Conservation (phyloP, 2,113 vertebrate species). For the Bos javanicus region DNA sequence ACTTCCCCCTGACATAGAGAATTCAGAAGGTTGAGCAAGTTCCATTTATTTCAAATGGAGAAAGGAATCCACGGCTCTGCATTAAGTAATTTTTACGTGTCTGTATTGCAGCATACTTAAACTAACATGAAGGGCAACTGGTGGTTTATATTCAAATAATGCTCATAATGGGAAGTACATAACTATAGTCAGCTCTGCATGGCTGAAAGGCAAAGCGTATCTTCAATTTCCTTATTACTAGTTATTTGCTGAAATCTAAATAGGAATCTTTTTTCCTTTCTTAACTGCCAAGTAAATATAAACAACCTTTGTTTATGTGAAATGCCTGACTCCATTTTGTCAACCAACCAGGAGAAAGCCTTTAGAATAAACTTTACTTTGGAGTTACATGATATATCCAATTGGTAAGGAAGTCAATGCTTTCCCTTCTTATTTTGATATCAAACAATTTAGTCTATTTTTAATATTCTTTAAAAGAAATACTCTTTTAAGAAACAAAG, state of each 20-base stretch:
- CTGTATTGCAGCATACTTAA: slow-evolving; percentile 55
- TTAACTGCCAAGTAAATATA: slow-evolving; percentile 58
- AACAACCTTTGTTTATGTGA: slow-evolving; percentile 41
- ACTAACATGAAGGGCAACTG: slow-evolving; percentile 46
- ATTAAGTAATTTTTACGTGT: slow-evolving; percentile 68
- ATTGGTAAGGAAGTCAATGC: background rate
- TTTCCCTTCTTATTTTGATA: slow-evolving; percentile 14
- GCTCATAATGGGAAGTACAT: background rate
- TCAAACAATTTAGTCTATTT: background rate
- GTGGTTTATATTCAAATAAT: background rate
- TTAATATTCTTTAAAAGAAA: slow-evolving; percentile 34
- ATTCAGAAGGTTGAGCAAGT: slow-evolving; percentile 36
- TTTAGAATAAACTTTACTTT: slow-evolving; percentile 42
- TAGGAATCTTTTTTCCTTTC: background rate
- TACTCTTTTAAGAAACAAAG: slow-evolving; percentile 21
- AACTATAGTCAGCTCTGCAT: background rate
- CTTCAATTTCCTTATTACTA: slow-evolving; percentile 57
- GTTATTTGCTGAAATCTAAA: slow-evolving; percentile 39
- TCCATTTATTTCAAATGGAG: slow-evolving; percentile 52
- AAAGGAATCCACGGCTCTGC: slow-evolving; percentile 34
- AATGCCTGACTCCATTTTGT: slow-evolving; percentile 7
- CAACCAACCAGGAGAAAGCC: background rate
- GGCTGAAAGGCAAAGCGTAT: slow-evolving; percentile 30
- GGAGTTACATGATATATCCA: slow-evolving; percentile 9
- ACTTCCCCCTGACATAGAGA: background rate